These are phyloP conservation scores for Tricholaema leucomelas DNA, from an alignment of 2,113 vertebrate species.

Conservation along the genomic window DNA sequence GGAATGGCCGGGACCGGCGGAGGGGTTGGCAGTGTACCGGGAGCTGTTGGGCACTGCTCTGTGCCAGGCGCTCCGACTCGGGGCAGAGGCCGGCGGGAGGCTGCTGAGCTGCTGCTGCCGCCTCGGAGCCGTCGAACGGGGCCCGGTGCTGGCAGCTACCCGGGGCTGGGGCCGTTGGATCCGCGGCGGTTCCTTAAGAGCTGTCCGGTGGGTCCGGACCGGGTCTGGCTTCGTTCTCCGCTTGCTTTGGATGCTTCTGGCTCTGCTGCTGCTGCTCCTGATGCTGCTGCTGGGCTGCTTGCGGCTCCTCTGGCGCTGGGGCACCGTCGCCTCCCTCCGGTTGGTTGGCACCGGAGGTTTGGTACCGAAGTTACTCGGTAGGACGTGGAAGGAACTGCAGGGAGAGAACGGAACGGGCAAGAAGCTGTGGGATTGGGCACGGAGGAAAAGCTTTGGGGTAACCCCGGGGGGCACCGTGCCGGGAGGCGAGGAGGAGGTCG, in stretches of 20 bases:
- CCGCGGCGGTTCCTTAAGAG: conserved; percentile 28
- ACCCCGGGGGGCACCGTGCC: too few relatives aligned
- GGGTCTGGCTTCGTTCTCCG: conserved; percentile 50
- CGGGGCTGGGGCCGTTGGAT: conserved; percentile 68
- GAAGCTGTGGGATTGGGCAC: conserved; percentile 50
- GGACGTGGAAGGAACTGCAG: conserved; percentile 68
- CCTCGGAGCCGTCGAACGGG: conserved; percentile 74
- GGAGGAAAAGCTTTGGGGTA: background rate
- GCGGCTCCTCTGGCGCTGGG: conserved; percentile 70
- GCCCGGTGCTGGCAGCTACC: conserved; percentile 72
- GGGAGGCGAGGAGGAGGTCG: conserved; percentile 74
- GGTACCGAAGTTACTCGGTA: conserved; percentile 7
- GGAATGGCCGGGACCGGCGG: conserved; percentile 75
- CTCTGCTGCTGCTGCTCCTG: conserved; percentile 74
- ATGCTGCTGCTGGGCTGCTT: conserved; percentile 69
- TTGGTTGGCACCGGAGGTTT: conserved; percentile 43
- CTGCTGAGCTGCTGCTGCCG: conserved; percentile 79
- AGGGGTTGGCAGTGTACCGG: conserved; percentile 64
- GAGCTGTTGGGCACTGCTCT: conserved; percentile 54
- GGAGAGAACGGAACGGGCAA: conserved; percentile 75
- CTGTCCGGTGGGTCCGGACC: conserved; percentile 58
- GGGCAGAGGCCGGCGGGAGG: conserved; percentile 77
- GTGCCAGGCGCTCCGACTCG: conserved; percentile 59
- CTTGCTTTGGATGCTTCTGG: conserved; percentile 73
- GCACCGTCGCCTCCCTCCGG: conserved; percentile 38